phyloP scores from a whole-genome alignment of 1,140 invertebrate species.

The Gyrodactylus bullatarudis region DNA sequence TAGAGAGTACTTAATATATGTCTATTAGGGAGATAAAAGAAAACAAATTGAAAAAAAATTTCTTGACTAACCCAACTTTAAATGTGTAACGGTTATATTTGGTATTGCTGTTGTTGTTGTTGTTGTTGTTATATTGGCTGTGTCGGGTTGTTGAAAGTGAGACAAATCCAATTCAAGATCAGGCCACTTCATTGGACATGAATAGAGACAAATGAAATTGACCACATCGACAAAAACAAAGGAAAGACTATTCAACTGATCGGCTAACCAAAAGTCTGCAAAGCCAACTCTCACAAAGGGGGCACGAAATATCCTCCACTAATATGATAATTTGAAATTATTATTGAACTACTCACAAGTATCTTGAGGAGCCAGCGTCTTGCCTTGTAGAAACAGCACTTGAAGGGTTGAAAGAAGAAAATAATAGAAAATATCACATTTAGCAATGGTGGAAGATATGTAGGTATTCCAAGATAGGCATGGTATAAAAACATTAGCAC shows the following conservation, averaged over 20 bases:
- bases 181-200: slow-evolving; percentile 9
- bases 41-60: too few species aligned
- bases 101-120: too few species aligned
- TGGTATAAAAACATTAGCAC: neutral
- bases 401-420: neutral
- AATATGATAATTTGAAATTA: slow-evolving; percentile 9
- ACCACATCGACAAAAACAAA: slow-evolving; percentile 65
- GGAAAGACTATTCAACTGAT: slow-evolving; percentile 72
- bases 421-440: neutral
- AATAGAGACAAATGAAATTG: slow-evolving; percentile 37
- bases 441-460: neutral
- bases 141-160: too few species aligned
- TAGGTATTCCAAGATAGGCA: neutral
- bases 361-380: slow-evolving; percentile 29
- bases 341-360: slow-evolving; percentile 18
- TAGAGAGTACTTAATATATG: too few species aligned
- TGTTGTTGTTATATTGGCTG: too few species aligned
- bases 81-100: too few species aligned
- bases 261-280: slow-evolving; percentile 96
- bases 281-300: slow-evolving; percentile 82
- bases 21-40: too few species aligned
- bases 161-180: neutral
- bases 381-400: slow-evolving; percentile 33
- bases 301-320: slow-evolving; percentile 46
- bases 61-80: too few species aligned